Percentiles rank a stretch among this genome's conserved stretches.
phyloP scores from a whole-genome alignment of 2,888 invertebrate species.

The Helleia helle region DNA sequence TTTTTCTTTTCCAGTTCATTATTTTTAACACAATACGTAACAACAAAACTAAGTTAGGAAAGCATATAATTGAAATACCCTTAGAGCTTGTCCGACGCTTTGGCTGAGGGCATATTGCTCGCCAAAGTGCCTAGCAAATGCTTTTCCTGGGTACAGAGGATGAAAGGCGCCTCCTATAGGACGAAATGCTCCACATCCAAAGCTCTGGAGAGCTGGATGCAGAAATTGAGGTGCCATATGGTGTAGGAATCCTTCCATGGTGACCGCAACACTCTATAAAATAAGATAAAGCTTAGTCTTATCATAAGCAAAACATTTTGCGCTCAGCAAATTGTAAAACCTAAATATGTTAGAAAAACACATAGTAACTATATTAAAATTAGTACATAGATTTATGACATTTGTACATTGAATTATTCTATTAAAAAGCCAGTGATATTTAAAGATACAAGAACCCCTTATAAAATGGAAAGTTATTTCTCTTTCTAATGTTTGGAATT shows the following conservation, averaged over 20 bases:
- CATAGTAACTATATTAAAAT: too few relatives aligned
- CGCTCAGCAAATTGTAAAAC: constrained; percentile 2
- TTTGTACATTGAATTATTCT: too few relatives aligned
- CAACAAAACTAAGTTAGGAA: too few relatives aligned
- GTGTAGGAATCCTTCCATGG: constrained; percentile 68
- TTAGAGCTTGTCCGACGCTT: constrained; percentile 61
- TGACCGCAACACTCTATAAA: constrained; percentile 24
- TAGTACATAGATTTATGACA: too few relatives aligned
- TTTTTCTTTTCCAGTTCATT: too few relatives aligned
- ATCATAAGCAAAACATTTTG: background rate
- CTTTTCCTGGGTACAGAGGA: constrained; percentile 65
- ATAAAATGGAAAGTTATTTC: too few relatives aligned
- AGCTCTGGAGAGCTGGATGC: constrained; percentile 67
- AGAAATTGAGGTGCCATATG: constrained; percentile 71
- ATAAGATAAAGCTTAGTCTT: constrained; percentile 11
- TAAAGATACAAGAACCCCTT: too few relatives aligned
- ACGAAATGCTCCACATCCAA: constrained; percentile 67
- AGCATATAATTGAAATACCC: constrained; percentile 33
- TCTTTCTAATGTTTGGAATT: too few relatives aligned
- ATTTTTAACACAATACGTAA: too few relatives aligned
- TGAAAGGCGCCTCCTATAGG: constrained; percentile 69
- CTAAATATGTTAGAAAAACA: too few relatives aligned
- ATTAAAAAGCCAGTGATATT: too few relatives aligned
- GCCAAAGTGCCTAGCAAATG: constrained; percentile 63
- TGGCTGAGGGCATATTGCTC: constrained; percentile 67